phyloP scores from a whole-genome alignment of 1,140 invertebrate genomes.

The Drosophila quadrilineata region DNA sequence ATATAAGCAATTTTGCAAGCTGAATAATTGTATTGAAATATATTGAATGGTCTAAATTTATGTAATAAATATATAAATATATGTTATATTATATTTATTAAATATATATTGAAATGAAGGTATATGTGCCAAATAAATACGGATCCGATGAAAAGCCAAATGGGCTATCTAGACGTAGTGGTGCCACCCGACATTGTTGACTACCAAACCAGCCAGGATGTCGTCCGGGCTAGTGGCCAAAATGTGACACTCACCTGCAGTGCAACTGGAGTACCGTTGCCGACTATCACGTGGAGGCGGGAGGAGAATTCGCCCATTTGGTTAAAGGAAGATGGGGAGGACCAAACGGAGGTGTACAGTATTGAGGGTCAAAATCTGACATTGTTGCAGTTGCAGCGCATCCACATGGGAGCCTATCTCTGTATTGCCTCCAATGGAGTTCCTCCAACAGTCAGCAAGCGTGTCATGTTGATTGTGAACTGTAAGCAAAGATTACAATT shows the following conservation, averaged over 20 bases:
- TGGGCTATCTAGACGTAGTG: constrained; percentile 93
- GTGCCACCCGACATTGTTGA: constrained; percentile 90
- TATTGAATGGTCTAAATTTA: too few species aligned
- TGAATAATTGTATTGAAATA: too few species aligned
- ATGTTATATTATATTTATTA: not conserved
- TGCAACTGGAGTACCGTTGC: constrained; percentile 87
- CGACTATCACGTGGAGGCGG: constrained; percentile 86
- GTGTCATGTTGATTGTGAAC: constrained; percentile 88
- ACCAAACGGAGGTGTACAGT: constrained; percentile 63
- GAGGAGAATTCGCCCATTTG: constrained; percentile 85
- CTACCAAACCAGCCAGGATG: constrained; percentile 88
- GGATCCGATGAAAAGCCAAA: constrained; percentile 94
- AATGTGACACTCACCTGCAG: constrained; percentile 89
- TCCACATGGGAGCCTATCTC: constrained; percentile 82
- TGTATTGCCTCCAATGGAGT: constrained; percentile 88
- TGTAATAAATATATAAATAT: not conserved
- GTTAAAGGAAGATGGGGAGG: constrained; percentile 4
- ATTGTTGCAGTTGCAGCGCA: constrained; percentile 75
- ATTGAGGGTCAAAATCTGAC: constrained; percentile 81
- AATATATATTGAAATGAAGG: constrained; percentile 21
- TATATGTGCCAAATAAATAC: constrained; percentile 95
- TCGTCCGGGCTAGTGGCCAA: constrained; percentile 87
- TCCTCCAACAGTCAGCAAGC: constrained; percentile 90
- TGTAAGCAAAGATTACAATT: constrained; percentile 84
- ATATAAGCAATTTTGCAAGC: too few species aligned